Evolutionary conservation across 2,888 invertebrate genomes (phyloP).

Genomic region (Phlogophora meticulosa): DNA sequence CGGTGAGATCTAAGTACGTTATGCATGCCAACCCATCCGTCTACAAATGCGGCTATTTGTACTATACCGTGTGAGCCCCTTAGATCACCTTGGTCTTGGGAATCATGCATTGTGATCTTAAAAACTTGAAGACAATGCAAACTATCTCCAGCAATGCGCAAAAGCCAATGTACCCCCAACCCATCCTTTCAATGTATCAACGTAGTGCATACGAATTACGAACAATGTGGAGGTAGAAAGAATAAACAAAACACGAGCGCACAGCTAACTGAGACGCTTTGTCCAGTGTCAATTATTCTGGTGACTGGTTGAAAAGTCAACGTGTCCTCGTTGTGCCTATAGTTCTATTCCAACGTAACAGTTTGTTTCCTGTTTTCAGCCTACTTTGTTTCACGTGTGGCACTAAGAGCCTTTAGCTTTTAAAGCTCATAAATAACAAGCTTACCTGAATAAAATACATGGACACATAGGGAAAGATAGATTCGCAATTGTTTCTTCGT

Average conservation of each 20-base stretch:
- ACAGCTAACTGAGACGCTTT: constrained; percentile 37
- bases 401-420: background rate
- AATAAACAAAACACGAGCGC: constrained; percentile 20
- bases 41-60: too few relatives aligned
- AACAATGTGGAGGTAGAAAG: constrained; percentile 20
- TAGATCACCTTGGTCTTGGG: background rate
- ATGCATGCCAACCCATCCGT: too few relatives aligned
- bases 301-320: constrained; percentile 39
- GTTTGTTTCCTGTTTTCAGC: constrained; percentile 22
- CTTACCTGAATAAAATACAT: constrained; percentile 3
- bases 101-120: background rate
- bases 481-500: background rate
- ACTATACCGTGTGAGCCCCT: too few relatives aligned
- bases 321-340: constrained; percentile 21
- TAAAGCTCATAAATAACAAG: background rate
- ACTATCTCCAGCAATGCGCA: background rate
- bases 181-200: background rate
- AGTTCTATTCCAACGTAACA: constrained; percentile 18
- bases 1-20: too few relatives aligned
- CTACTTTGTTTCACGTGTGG: constrained; percentile 18
- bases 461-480: background rate
- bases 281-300: constrained; percentile 52
- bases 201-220: background rate
- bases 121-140: background rate
- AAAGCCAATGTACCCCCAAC: background rate